Evolutionary conservation across 1,140 invertebrate species (phyloP), one percentile per base, ranked within the genome.

Genomic region (Amphibalanus amphitrite): DNA sequence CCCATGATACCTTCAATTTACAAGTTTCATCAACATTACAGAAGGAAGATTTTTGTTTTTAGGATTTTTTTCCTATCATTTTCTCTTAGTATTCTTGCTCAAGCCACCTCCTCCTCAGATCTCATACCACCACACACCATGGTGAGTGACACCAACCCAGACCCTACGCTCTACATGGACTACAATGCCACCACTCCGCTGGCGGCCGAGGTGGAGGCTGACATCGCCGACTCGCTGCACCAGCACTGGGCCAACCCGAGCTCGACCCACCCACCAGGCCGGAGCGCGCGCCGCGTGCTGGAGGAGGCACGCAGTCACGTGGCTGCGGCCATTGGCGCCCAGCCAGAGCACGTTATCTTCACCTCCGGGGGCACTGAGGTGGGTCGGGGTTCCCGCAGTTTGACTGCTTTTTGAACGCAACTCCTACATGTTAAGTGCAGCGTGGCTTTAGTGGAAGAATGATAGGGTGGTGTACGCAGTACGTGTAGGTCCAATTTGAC

Each of bases 321-420:
- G 38, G 83, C 84, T 26, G 40, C 74, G 70, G 83, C 85, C 83
- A 78, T 86, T 33, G 77, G 79, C 59, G 79, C 80, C 8, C 75
- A 75, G 6, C 29, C 77, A 25, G 75, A 79, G 69, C 82, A 85
- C 73, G 84, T 87, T 38, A 77, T 86, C 33, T 87, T 87, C 76
- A 84, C 83, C 67, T 87, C 85, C 72, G 86, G 86, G 67, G 86
- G 86, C 70, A 87, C 86, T 65, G 86, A 87, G 79, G 83, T 84
- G 75, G 75, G 73, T n/a, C n/a, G 28, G n/a, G 30, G 17, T n/a
- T 69, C 59, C 30, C 28, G 23, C 28, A 74, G 25, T 38, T 8
- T 8, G 38, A 38, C 17, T 17, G 38, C n/a, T n/a, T n/a, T n/a
- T n/a, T n/a, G n/a, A n/a, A n/a, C n/a, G n/a, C n/a, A n/a, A n/a